Evolutionary conservation across 2,113 vertebrate species (phyloP).

Genomic region (Tetrao urogallus): DNA sequence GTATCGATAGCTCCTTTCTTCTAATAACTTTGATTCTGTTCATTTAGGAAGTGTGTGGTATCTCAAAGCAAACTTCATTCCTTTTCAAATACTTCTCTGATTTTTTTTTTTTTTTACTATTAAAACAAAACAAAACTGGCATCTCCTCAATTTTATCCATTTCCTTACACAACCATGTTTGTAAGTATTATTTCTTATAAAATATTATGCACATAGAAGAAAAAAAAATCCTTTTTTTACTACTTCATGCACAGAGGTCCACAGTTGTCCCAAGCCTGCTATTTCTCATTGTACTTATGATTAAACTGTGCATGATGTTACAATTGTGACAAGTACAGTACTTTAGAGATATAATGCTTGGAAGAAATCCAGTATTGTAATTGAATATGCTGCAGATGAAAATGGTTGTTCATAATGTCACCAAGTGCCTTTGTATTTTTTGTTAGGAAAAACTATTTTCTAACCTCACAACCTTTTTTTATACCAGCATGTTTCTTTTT

Average conservation of each 20-base stretch:
- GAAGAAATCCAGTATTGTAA: neutral
- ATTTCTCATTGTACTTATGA: neutral
- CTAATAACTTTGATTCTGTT: slow-evolving; percentile 43
- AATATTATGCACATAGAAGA: neutral
- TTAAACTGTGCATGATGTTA: neutral
- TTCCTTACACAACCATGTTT: neutral
- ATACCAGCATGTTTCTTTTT: neutral
- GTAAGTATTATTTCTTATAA: neutral
- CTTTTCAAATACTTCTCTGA: neutral
- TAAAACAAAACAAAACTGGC: neutral
- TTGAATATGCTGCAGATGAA: neutral
- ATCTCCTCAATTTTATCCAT: neutral
- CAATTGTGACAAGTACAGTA: neutral
- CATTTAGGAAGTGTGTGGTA: neutral
- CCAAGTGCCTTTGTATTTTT: neutral
- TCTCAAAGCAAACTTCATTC: neutral
- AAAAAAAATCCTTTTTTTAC: neutral
- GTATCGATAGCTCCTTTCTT: slow-evolving; percentile 8
- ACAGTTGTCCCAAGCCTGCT: neutral
- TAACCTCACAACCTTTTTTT: neutral
- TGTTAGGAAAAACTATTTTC: neutral
- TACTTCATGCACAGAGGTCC: neutral
- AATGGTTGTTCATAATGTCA: neutral
- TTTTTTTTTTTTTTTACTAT: neutral
- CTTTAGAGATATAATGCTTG: neutral